A percentile compares a stretch with the other conserved stretches of the same genome.
phyloP scores from a whole-genome alignment of 2,888 invertebrate genomes.

The Drosophila limbata region DNA sequence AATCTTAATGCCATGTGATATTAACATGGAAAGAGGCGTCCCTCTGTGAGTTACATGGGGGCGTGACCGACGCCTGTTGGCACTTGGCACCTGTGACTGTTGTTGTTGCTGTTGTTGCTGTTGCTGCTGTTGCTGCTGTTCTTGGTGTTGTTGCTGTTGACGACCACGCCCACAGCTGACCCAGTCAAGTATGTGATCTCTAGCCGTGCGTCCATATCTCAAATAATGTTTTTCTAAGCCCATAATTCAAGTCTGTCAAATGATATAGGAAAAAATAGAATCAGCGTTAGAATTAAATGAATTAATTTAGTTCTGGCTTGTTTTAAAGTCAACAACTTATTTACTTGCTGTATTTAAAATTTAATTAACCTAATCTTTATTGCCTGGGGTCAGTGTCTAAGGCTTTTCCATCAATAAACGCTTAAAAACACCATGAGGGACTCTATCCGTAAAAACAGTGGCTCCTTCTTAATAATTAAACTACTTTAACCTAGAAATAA shows the following conservation, averaged over 20 bases:
- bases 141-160: conserved; percentile 49
- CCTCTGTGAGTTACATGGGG: conserved; percentile 84
- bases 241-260: conserved; percentile 86
- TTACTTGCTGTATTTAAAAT: conserved; percentile 54
- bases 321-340: conserved; percentile 45
- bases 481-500: too few species aligned
- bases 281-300: conserved; percentile 24
- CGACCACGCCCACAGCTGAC: conserved; percentile 72
- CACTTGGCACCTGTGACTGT: conserved; percentile 54
- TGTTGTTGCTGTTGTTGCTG: conserved; percentile 44
- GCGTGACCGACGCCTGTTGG: conserved; percentile 59
- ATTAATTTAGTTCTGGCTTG: conserved; percentile 32
- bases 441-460: conserved; percentile 2
- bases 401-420: conserved; percentile 4
- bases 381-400: conserved; percentile 54
- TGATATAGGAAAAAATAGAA: conserved; percentile 24
- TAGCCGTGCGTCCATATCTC: conserved; percentile 90
- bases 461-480: too few species aligned
- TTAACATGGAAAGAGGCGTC: conserved; percentile 91
- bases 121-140: conserved; percentile 39
- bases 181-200: conserved; percentile 90
- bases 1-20: conserved; percentile 91
- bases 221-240: conserved; percentile 92
- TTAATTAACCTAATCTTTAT: conserved; percentile 47
- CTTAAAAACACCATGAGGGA: conserved; percentile 19